A percentile compares a stretch with the other conserved stretches of the same genome.
Conservation (phyloP, 2,888 invertebrate genomes). For the Omphaloscelis lunosa region DNA sequence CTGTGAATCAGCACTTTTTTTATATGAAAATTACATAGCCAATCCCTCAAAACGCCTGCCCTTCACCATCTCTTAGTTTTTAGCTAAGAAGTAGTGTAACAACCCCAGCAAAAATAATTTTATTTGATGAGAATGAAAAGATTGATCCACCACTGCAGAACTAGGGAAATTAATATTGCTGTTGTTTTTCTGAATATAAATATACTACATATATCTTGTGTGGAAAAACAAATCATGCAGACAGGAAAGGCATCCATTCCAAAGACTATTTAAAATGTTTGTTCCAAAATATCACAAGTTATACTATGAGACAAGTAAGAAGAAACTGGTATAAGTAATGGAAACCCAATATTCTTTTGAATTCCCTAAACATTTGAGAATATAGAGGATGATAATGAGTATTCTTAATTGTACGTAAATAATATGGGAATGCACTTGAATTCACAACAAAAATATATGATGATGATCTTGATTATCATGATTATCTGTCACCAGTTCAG, state of each 20-base stretch:
- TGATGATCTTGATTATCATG: constrained; percentile 6
- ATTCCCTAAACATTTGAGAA: not conserved
- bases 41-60: too few species aligned
- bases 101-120: not conserved
- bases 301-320: not conserved
- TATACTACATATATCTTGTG: too few species aligned
- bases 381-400: not conserved
- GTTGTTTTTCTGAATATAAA: not conserved
- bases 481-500: constrained; percentile 1
- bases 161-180: too few species aligned
- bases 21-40: not conserved
- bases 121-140: not conserved
- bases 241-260: not conserved
- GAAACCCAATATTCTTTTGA: not conserved
- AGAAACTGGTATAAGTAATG: not conserved
- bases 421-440: not conserved
- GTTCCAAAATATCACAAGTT: not conserved
- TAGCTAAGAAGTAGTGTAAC: not conserved
- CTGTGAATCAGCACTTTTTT: not conserved
- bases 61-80: not conserved
- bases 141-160: not conserved
- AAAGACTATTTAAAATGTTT: not conserved
- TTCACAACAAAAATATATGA: not conserved
- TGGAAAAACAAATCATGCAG: not conserved
- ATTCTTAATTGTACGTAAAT: not conserved